These are phyloP conservation scores for Heliconius cydno DNA, from an alignment of 2,888 invertebrate genomes.

Conservation along the genomic window DNA sequence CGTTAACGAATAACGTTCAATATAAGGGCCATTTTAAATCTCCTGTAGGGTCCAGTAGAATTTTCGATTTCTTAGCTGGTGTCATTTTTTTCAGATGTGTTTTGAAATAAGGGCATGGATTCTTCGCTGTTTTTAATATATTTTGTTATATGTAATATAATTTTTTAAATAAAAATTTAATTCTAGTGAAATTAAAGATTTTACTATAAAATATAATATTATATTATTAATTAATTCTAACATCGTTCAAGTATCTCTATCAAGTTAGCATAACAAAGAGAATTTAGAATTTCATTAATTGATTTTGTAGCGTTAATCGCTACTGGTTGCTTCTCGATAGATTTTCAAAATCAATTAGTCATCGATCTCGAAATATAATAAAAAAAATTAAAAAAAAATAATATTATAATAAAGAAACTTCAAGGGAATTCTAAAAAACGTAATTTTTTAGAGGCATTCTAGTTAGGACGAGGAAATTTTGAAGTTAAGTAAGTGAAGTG, in stretches of 20 bases:
- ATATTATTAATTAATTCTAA: too few species aligned
- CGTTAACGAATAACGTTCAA: slow-evolving; percentile 66
- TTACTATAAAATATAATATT: not conserved
- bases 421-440: slow-evolving; percentile 29
- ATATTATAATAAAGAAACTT: too few species aligned
- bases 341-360: too few species aligned
- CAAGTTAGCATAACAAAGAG: too few species aligned
- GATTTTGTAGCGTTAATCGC: too few species aligned
- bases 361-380: too few species aligned
- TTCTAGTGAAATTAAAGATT: not conserved
- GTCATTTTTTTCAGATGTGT: not conserved
- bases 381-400: not conserved
- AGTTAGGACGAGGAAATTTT: slow-evolving; percentile 66
- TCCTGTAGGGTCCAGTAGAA: slow-evolving; percentile 28
- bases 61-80: not conserved
- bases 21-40: slow-evolving; percentile 60
- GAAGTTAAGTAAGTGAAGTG: slow-evolving; percentile 66
- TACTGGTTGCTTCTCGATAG: too few species aligned
- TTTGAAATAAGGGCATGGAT: not conserved
- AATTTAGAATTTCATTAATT: too few species aligned
- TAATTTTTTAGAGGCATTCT: slow-evolving; percentile 71
- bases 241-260: too few species aligned
- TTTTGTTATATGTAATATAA: not conserved
- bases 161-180: not conserved
- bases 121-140: not conserved